Conservation (phyloP, 2,113 vertebrate species). For the Malurus elegans region DNA sequence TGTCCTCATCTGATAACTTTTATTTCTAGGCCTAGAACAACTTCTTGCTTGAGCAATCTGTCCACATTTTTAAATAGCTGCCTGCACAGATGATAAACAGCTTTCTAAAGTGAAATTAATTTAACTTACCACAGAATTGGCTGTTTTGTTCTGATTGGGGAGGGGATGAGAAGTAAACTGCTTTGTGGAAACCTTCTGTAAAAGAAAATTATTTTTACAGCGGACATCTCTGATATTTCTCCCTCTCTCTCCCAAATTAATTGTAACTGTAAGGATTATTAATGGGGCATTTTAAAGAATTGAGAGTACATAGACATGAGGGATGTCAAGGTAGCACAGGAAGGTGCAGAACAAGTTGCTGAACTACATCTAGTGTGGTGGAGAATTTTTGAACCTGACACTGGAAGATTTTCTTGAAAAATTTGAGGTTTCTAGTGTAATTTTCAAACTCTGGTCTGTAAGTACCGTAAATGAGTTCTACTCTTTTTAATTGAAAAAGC, state of each 20-base stretch:
- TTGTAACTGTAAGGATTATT: neutral
- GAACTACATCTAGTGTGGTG: neutral
- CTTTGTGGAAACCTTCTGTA: neutral
- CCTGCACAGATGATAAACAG: neutral
- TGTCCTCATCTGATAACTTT: neutral
- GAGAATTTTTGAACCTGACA: neutral
- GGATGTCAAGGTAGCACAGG: neutral
- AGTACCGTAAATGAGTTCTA: neutral
- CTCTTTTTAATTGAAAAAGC: neutral
- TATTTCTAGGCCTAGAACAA: neutral
- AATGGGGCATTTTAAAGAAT: neutral
- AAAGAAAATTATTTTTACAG: neutral
- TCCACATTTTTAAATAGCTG: neutral
- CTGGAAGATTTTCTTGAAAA: neutral
- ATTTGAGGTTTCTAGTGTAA: neutral
- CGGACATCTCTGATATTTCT: neutral
- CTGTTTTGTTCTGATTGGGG: neutral
- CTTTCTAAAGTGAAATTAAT: neutral
- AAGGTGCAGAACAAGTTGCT: neutral
- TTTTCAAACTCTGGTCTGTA: neutral
- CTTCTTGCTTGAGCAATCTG: neutral
- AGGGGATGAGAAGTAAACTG: neutral
- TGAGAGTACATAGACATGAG: rapidly evolving
- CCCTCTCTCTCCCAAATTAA: neutral
- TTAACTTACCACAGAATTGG: neutral